Conservation (phyloP, 2,888 invertebrate genomes). For the Anthophora plumipes region DNA sequence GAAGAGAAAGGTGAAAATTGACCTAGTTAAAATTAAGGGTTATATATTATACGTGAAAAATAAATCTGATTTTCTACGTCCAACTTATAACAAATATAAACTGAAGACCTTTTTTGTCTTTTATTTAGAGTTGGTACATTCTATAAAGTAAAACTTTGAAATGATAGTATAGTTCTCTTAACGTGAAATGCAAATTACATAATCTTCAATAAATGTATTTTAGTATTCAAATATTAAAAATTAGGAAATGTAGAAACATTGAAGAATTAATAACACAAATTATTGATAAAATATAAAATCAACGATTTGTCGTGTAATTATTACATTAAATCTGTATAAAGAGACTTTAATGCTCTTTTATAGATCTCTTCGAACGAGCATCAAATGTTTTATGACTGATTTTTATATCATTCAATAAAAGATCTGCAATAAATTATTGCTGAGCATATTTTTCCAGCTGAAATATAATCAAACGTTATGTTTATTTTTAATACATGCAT, state of each 20-base stretch:
- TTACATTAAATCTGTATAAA: background rate
- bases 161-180: too few species aligned
- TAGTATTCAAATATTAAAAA: background rate
- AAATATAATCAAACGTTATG: slow-evolving; percentile 19
- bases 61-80: too few species aligned
- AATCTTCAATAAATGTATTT: background rate
- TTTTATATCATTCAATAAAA: slow-evolving; percentile 12
- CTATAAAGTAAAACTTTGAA: too few species aligned
- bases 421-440: slow-evolving; percentile 3
- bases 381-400: slow-evolving; percentile 15
- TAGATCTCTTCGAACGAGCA: background rate
- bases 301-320: background rate
- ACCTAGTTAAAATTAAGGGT: too few species aligned
- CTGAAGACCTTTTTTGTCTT: too few species aligned
- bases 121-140: too few species aligned
- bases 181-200: background rate
- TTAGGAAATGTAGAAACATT: background rate
- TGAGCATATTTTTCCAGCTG: background rate
- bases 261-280: background rate
- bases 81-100: too few species aligned
- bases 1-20: too few species aligned
- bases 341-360: slow-evolving; percentile 13
- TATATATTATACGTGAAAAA: too few species aligned
- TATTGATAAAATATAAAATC: background rate
- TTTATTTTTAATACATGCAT: too few species aligned